Base-by-base conservation (phyloP, 2,888 invertebrate genomes). In the Hybos culiciformis region DNA sequence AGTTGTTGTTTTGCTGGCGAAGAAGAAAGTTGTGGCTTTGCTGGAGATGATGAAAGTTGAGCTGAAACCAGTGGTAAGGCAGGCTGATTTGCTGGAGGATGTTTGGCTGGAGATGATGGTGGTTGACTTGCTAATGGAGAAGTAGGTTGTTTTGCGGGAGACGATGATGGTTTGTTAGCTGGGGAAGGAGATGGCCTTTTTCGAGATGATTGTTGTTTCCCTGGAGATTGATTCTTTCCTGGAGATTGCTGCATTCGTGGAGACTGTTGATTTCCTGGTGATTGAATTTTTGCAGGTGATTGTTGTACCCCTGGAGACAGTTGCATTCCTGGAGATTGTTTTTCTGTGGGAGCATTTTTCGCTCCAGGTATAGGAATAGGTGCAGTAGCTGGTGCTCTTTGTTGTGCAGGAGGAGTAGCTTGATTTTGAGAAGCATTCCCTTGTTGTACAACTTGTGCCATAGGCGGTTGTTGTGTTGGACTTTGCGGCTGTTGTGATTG, bases 381-480 rank as follows among this genome's bases (percentile, higher is more conserved):
- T n/a, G n/a, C n/a, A n/a, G 23, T 23, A 7, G 23, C 23, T 23
- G 23, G 5, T 12, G 29, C n/a, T 26, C 11, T 6, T 29, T 34
- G 18, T 17, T 18, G 18, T 18, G 17, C 18, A n/a, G n/a, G n/a
- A n/a, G n/a, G n/a, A n/a, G n/a, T n/a, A n/a, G 6, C 15, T 11
- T 33, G 33, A 3, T 31, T 17, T 18, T 5, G 32, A 5, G 19
- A 44, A 39, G 21, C 50, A 41, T 40, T 34, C 12, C 48, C 37
- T 37, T 43, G 50, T 17, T 47, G 49, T 6, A 19, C 39, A 38
- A 51, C 47, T 29, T 46, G 18, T 38, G 42, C 17, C 36, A 11
- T 39, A 41, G 12, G 42, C 34, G 40, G 31, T 18, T 34, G 17
- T 34, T 18, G 17, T 34, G 2, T 9, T 18, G 19, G 1, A 9